Conservation (phyloP, 2,113 vertebrate species). For the Micronisus gabar region DNA sequence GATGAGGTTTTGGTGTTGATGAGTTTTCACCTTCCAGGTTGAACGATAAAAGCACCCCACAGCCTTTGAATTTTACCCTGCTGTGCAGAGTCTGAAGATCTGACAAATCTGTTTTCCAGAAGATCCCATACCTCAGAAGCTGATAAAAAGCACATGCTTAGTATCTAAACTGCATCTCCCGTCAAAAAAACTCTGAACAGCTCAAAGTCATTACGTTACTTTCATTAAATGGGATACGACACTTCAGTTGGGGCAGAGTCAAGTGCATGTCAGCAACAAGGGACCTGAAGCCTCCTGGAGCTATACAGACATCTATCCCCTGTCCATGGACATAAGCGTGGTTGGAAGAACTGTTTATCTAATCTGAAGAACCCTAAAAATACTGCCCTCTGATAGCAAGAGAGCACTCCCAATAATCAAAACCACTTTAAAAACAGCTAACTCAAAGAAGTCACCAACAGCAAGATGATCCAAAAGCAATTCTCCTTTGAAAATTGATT, state of each 20-base stretch:
- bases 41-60: neutral
- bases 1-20: neutral
- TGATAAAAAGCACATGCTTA: neutral
- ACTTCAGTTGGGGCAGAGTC: neutral
- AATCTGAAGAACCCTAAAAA: neutral
- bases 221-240: neutral
- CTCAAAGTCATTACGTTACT: neutral
- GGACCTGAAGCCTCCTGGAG: neutral
- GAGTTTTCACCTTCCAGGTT: neutral
- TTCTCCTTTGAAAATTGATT: neutral
- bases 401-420: neutral
- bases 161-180: neutral
- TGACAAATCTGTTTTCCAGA: neutral
- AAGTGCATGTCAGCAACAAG: neutral
- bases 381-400: neutral
- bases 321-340: fast-evolving
- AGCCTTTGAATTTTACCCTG: neutral
- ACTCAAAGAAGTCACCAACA: neutral
- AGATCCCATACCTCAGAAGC: neutral
- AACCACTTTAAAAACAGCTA: neutral
- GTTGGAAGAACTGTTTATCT: neutral
- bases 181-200: fast-evolving
- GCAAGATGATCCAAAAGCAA: neutral
- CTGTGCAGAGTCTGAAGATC: neutral
- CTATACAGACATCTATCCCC: neutral